Evolutionary conservation across 2,797 vertebrate species (phyloP).

Genomic region (Cynodonichthys magdalenae): DNA sequence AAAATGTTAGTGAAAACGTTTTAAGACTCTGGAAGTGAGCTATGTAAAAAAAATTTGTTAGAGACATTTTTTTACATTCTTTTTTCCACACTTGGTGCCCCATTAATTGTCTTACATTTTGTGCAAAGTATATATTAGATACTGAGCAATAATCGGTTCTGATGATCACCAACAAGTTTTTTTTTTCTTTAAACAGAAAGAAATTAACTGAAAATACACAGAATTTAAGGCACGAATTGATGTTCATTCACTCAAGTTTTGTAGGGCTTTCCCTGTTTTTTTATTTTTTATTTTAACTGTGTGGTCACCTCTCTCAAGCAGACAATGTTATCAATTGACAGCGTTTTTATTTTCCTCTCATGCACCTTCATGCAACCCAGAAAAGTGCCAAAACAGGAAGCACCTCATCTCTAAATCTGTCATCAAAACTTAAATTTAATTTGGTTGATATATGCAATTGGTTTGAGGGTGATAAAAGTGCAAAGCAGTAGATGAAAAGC

Average conservation of each 20-base stretch:
- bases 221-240: background rate
- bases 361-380: conserved; percentile 50
- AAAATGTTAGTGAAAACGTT: no score
- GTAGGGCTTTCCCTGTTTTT: conserved; percentile 1
- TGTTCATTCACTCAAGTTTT: conserved; percentile 1
- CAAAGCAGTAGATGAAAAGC: conserved; percentile 51
- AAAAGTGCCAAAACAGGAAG: conserved; percentile 62
- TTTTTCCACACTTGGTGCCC: no score
- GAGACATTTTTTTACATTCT: no score
- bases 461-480: conserved; percentile 43
- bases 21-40: no score
- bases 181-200: background rate
- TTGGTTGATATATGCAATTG: conserved; percentile 69
- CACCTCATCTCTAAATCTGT: conserved; percentile 42
- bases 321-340: conserved; percentile 43
- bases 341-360: conserved; percentile 19
- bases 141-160: conserved; percentile 2
- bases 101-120: no score
- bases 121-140: background rate
- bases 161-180: background rate
- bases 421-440: conserved; percentile 67
- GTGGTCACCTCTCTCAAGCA: conserved; percentile 21
- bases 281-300: conserved; percentile 20
- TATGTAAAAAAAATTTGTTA: no score
- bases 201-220: conserved; percentile 3